These are phyloP conservation scores for Papilio gigon DNA, from an alignment of 2,888 invertebrate genomes.

Conservation along the genomic window DNA sequence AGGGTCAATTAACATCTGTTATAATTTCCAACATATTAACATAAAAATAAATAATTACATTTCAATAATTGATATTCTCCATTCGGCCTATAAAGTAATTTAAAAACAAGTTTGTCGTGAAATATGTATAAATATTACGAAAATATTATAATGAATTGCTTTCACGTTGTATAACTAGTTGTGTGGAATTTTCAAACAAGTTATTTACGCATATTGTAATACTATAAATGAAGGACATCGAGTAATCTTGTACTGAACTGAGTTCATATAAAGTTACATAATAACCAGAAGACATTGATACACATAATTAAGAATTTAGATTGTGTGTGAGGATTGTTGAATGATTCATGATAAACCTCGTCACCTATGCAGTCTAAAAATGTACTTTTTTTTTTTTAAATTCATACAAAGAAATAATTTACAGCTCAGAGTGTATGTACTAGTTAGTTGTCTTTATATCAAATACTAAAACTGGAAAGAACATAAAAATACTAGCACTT, in stretches of 20 bases:
- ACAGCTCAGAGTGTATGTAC: no score
- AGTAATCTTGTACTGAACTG: background rate
- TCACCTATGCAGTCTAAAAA: no score
- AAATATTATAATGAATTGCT: background rate
- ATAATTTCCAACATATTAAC: background rate
- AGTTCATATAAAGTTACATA: background rate
- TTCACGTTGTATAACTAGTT: slow-evolving; percentile 1
- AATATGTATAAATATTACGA: background rate
- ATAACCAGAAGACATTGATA: background rate
- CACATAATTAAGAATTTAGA: background rate
- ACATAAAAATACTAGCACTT: no score
- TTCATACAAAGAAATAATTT: no score
- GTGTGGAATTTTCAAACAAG: slow-evolving; percentile 7
- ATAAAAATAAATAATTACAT: background rate
- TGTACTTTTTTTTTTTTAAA: no score
- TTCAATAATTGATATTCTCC: background rate
- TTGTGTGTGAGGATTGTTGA: no score
- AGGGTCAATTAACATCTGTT: no score
- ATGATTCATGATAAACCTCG: no score
- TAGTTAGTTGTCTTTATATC: no score
- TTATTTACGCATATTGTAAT: slow-evolving; percentile 18
- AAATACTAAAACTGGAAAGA: no score
- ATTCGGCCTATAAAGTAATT: background rate
- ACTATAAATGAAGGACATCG: slow-evolving; percentile 7
- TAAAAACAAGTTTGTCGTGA: background rate